These are phyloP conservation scores for Oncorhynchus masou DNA, from an alignment of 2,113 vertebrate species.

Conservation along the genomic window DNA sequence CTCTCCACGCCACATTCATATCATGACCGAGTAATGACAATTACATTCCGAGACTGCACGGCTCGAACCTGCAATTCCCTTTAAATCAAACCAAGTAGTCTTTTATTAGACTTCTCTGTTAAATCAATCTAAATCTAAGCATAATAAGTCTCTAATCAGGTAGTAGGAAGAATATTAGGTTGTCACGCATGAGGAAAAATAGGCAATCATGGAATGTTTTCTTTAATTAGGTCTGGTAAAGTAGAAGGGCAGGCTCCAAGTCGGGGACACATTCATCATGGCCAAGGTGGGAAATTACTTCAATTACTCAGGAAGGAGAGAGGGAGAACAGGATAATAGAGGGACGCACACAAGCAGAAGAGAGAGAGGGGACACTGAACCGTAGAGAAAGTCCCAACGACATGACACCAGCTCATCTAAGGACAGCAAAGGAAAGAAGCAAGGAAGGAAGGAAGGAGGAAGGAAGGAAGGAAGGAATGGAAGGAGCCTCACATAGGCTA, in stretches of 20 bases:
- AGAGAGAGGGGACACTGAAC: slow-evolving; percentile 41
- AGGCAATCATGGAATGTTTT: slow-evolving; percentile 99
- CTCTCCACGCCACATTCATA: slow-evolving; percentile 47
- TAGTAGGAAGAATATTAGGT: slow-evolving; percentile 99
- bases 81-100: slow-evolving; percentile 96
- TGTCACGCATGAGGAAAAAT: slow-evolving; percentile 99
- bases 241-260: slow-evolving; percentile 90
- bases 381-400: slow-evolving; percentile 42
- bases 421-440: background rate
- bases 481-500: background rate
- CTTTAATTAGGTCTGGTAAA: slow-evolving; percentile 99
- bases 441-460: too few relatives aligned
- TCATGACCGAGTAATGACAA: slow-evolving; percentile 81
- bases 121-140: slow-evolving; percentile 99
- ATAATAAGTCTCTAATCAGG: slow-evolving; percentile 99
- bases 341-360: slow-evolving; percentile 67
- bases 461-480: background rate
- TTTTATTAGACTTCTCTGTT: slow-evolving; percentile 97
- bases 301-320: slow-evolving; percentile 88
- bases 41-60: slow-evolving; percentile 81
- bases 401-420: slow-evolving; percentile 33
- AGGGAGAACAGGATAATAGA: slow-evolving; percentile 74
- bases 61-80: slow-evolving; percentile 77
- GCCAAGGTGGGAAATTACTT: slow-evolving; percentile 99
- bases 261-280: slow-evolving; percentile 98